These are phyloP conservation scores for Uloborus diversus DNA, from an alignment of 1,140 invertebrate genomes.

Conservation along the genomic window DNA sequence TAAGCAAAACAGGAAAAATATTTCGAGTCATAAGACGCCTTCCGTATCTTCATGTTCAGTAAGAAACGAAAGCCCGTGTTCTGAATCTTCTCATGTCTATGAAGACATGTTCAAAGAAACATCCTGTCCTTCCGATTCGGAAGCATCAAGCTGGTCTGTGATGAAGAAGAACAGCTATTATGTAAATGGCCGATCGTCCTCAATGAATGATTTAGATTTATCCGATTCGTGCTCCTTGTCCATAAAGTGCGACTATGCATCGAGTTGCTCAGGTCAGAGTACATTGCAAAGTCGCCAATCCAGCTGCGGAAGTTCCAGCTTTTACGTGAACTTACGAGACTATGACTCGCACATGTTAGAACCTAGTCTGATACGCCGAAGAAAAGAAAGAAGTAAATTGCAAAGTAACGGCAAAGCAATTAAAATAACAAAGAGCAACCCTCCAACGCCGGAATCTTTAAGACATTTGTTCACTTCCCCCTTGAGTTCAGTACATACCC, in stretches of 20 bases:
- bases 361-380: background rate
- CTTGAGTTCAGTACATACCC: slow-evolving; percentile 14
- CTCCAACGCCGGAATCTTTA: slow-evolving; percentile 45
- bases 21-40: background rate
- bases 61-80: slow-evolving; percentile 5
- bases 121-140: slow-evolving; percentile 45
- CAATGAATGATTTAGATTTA: slow-evolving; percentile 38
- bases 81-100: slow-evolving; percentile 37
- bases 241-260: slow-evolving; percentile 40
- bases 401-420: background rate
- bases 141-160: slow-evolving; percentile 39
- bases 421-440: slow-evolving; percentile 20
- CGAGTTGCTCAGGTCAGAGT: slow-evolving; percentile 36
- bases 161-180: slow-evolving; percentile 51
- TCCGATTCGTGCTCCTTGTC: slow-evolving; percentile 43
- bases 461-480: slow-evolving; percentile 43
- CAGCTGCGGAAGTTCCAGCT: slow-evolving; percentile 32
- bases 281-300: slow-evolving; percentile 35
- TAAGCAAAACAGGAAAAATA: slow-evolving; percentile 23
- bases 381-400: background rate
- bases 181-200: slow-evolving; percentile 28
- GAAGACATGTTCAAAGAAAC: slow-evolving; percentile 53
- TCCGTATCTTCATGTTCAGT: slow-evolving; percentile 19
- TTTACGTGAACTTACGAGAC: slow-evolving; percentile 38
- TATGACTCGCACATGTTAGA: slow-evolving; percentile 48